Base-by-base conservation (phyloP, 1,140 invertebrate species). In the Polyergus mexicanus region DNA sequence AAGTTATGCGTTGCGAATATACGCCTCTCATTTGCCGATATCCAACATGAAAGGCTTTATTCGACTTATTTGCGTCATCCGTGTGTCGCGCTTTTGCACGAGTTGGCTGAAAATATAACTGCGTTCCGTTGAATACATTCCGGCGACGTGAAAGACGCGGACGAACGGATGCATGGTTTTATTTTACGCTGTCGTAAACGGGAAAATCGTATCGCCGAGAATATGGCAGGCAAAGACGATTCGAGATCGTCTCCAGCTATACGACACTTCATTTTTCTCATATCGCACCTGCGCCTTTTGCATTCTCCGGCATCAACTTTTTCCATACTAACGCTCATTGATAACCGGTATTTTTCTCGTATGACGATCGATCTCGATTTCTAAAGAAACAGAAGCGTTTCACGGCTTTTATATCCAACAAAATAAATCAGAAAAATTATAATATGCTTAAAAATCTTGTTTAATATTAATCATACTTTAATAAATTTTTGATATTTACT, bases 161-260 rank as follows among this genome's bases (percentile, higher is more conserved):
- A 81, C 72, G 68, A 28, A 77, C 51, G 74, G 25, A 85, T 22
- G 10, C 66, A 41, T 22, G 74, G 86, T 81, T 84, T 90, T 86
- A 86, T 90, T 90, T 90, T 89, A 90, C 89, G 84, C 84, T 56
- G 68, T 90, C 88, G 84, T 89, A 86, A 86, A 88, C 89, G 86
- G 28, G 86, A 88, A 90, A 88, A 88, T 86, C 76, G 74, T 90
- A 90, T 90, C 83, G 85, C 22, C 65, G 56, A 35, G 66, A 65
- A 44, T 78, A 72, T 60, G 68, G 51, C 63, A 72, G 72, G 47
- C 72, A 63, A 65, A 62, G 80, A 60, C 71, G 78, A 32, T 38
- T 38, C 66, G 81, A 28, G 58, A 88, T 76, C 83, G 66, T 71
- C 56, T 58, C 51, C 38, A 25, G 38, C 28, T 62, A 60, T 72